These are phyloP conservation scores for Melierax canorus DNA, from an alignment of 2,113 vertebrate species.

Conservation along the genomic window DNA sequence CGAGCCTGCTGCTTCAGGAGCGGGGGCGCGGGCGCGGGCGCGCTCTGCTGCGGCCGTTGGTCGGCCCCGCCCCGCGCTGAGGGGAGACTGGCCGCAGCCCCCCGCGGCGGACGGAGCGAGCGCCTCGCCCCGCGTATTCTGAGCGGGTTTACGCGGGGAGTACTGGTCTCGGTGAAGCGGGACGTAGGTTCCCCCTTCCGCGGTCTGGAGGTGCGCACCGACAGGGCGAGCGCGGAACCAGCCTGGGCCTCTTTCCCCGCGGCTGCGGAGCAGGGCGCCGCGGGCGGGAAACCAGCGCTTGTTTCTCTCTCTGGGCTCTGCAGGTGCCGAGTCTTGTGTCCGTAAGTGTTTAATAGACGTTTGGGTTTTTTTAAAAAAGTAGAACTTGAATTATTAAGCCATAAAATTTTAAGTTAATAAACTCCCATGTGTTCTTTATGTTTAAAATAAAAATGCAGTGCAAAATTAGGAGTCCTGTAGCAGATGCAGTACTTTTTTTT, in stretches of 20 bases:
- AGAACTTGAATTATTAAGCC: not conserved
- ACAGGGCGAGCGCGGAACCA: accelerated
- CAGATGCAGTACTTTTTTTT: too few species aligned
- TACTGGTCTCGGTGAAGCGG: accelerated
- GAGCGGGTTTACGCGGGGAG: not conserved
- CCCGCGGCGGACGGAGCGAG: too few species aligned
- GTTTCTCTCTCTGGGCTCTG: not conserved
- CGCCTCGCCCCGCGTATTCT: not conserved
- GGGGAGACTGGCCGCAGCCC: not conserved
- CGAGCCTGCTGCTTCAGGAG: not conserved
- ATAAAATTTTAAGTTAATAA: not conserved
- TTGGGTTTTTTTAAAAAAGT: too few species aligned
- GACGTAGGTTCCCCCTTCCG: accelerated
- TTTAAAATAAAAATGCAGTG: not conserved
- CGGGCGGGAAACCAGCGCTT: accelerated
- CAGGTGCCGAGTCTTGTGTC: accelerated
- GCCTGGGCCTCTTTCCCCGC: not conserved
- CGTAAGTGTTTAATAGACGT: not conserved
- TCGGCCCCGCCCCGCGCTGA: not conserved
- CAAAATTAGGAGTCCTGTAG: not conserved
- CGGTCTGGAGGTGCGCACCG: not conserved
- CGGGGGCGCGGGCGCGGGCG: not conserved
- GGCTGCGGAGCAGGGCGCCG: not conserved
- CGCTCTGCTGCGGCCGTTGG: not conserved
- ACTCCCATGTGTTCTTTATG: not conserved